Evolutionary conservation across 2,797 vertebrate species (phyloP), one percentile per base, ranked within the genome.

Genomic region (Chrosomus eos): DNA sequence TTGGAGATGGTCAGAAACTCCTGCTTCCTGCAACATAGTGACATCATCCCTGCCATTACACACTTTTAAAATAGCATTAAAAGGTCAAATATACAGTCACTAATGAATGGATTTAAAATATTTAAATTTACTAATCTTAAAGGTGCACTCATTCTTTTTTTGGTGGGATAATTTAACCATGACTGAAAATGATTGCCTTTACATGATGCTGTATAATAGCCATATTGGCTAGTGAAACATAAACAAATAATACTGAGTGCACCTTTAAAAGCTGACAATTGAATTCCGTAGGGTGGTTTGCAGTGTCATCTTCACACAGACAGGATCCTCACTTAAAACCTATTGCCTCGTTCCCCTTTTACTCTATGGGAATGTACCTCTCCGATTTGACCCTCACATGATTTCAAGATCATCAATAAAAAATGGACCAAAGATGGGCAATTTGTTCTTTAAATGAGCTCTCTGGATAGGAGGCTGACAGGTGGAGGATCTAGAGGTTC

Each of bases 1-100:
- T 96, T 95, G 0, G 95, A 78, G 89, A 94, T 94, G 90, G 93
- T 96, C 90, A 96, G 93, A 92, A 95, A 88, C 92, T 97, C 96
- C 91, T 97, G 96, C 67, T 96, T 97, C 96, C 96, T 97, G 93
- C 23, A 86, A 90, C 75, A 82, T 75, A 89, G 89, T 93, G 89
- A 87, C 28, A 71, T 70, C 66, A 81, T 67, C n/a, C 36, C 26
- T 3, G 16, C 62, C 9, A 86, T 78, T 70, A 8, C 21, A 80
- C 40, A 7, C 8, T 33, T 45, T 72, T 73, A 26, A 72, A 67
- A 43, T 21, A 55, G 4, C 16, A 43, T 8, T 70, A 8, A 58
- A 45, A 5, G 11, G 2, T n/a, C 26, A 28, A 23, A n/a, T 23
- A 10, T 77, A 33, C 14, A 75, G 62, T 70, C 10, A 45, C 10